A percentile compares a stretch with the other conserved stretches of the same genome.
These are phyloP conservation scores for Alviniconcha marisindica DNA, from an alignment of 1,140 invertebrate species.

Conservation along the genomic window DNA sequence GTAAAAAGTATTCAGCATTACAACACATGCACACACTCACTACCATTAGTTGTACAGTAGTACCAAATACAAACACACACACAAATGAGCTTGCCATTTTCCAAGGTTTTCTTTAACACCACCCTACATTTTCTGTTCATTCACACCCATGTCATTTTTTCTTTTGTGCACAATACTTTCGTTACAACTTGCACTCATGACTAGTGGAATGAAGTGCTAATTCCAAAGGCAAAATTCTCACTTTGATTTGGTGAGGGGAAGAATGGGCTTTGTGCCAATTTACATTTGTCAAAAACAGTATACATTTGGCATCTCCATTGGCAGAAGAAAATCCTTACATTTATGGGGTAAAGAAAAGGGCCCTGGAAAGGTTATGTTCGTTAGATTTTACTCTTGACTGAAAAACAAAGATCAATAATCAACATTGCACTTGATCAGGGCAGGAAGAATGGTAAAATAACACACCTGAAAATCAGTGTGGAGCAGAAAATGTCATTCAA, in stretches of 20 bases:
- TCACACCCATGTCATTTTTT: neutral
- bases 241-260: neutral
- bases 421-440: neutral
- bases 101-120: neutral
- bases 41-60: neutral
- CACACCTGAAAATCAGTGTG: neutral
- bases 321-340: neutral
- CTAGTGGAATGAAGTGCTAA: slow-evolving; percentile 22
- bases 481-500: no score
- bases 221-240: neutral
- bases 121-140: no score
- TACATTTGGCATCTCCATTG: neutral
- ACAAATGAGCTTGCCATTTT: slow-evolving; percentile 20
- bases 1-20: neutral
- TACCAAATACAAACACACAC: neutral
- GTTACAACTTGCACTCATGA: neutral
- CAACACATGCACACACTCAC: neutral
- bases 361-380: no score
- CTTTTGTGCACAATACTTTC: neutral
- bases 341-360: no score
- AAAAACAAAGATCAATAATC: neutral
- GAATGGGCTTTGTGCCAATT: neutral
- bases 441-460: neutral
- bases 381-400: neutral
- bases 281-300: neutral